These are phyloP conservation scores for Neoaliturus tenellus DNA, from an alignment of 2,888 invertebrate species.

Conservation along the genomic window DNA sequence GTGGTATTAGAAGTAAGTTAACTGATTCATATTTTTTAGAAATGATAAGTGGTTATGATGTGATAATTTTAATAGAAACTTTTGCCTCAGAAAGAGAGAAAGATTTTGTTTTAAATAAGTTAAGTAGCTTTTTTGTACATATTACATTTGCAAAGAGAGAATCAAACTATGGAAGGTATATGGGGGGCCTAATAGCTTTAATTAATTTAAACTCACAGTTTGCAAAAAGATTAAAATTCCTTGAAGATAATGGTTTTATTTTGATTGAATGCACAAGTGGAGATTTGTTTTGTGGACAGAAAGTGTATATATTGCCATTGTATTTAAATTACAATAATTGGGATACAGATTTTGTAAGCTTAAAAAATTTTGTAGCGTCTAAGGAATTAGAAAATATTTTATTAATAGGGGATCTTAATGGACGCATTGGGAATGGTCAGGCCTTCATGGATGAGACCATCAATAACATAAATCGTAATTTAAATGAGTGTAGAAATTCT, in stretches of 20 bases:
- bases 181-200: background rate
- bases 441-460: background rate
- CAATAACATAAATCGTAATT: background rate
- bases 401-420: background rate
- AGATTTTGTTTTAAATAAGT: background rate
- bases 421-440: background rate
- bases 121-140: background rate
- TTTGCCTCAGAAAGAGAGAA: background rate
- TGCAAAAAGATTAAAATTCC: background rate
- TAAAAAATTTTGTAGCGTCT: background rate
- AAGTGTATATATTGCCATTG: background rate
- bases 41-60: background rate
- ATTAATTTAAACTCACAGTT: background rate
- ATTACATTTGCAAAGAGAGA: background rate
- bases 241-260: background rate
- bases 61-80: conserved; percentile 20
- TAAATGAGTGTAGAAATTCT: background rate
- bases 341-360: background rate
- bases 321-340: conserved; percentile 7
- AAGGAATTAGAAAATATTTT: background rate
- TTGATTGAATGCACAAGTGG: background rate
- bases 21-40: background rate
- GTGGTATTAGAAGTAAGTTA: conserved; percentile 8
- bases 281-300: background rate
- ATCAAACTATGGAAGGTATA: background rate